Evolutionary conservation across 30 jellyfish, hydroid and myxozoan species (phyloP).

Genomic region (Turritopsis dohrnii): DNA sequence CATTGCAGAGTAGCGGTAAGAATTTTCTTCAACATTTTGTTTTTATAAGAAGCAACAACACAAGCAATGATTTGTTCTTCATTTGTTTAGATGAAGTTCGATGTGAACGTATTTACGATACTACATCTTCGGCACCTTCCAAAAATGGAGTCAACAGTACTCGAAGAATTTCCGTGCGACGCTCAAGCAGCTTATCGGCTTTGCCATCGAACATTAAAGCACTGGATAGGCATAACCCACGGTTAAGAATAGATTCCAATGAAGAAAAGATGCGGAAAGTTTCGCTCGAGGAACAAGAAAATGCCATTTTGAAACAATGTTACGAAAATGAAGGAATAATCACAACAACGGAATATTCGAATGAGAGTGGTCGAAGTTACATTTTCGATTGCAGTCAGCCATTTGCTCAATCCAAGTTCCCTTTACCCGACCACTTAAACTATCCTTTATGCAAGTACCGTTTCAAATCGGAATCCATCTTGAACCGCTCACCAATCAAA

Average conservation of each 20-base stretch:
- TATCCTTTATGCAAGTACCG: constrained; percentile 21
- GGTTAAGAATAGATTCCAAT: neutral
- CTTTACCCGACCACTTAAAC: constrained; percentile 24
- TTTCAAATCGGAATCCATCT: constrained; percentile 13
- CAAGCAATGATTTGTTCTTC: too few relatives aligned
- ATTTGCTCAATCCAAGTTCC: neutral
- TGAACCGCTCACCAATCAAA: constrained; percentile 13
- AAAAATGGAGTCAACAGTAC: neutral
- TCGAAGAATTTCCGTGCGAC: constrained; percentile 1
- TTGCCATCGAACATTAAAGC: constrained; percentile 24
- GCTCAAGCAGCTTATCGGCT: constrained; percentile 25
- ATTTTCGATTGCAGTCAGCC: constrained; percentile 20
- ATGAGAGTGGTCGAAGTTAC: constrained; percentile 10
- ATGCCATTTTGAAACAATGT: constrained; percentile 17
- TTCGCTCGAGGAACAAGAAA: constrained; percentile 9
- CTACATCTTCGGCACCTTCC: neutral
- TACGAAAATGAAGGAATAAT: constrained; percentile 10
- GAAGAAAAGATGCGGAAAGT: neutral
- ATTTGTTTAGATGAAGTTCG: neutral
- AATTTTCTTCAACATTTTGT: too few relatives aligned
- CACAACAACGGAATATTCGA: neutral
- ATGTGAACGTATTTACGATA: neutral
- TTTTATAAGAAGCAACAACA: too few relatives aligned
- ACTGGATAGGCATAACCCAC: neutral
- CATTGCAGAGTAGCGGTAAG: constrained; percentile 6